Base-by-base conservation (phyloP, 2,888 invertebrate genomes). In the Cremastinae sp. region DNA sequence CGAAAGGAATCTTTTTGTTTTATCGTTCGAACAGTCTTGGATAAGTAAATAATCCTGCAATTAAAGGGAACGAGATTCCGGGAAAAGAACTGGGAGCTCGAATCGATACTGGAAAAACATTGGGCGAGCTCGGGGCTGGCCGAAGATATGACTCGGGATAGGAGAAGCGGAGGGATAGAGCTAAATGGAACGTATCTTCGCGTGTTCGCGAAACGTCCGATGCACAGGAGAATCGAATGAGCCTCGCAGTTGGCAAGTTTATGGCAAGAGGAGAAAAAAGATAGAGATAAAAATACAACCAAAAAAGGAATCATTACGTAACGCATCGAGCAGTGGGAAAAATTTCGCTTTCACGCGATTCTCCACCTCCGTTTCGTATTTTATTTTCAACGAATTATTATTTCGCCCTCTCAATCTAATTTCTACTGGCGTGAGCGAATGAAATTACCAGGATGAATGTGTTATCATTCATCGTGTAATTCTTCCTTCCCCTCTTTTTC, bases 11-110 rank as follows among this genome's bases (percentile, higher is more conserved):
- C 18, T 8, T 14, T 28, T 53, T 62, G 10, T 61, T 74, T 71
- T 64, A 62, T 75, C 43, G 53, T 45, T 43, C 43, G 53, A 62
- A 70, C 74, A 78, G 20, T 75, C 62, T 64, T 51, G 71, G 64
- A 72, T 80, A 75, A 79, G 79, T 78, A 79, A 79, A 77, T 81
- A 82, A 81, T 81, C 80, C 77, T 56, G 72, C 71, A 79, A 82
- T 82, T 81, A 79, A 81, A 78, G 58, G 59, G 74, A 34, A 47
- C 45, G n/a, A 41, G 56, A 47, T 16, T 61, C 34, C 43, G 9
- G 64, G 53, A 45, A 72, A 54, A 62, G 61, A n/a, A n/a, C n/a
- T 62, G 49, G 71, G 47, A 59, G 41, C 41, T 62, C 49, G 45
- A 49, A 75, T 75, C 64, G 65, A 70, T 71, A 70, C 47, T 53